phyloP scores from a whole-genome alignment of 2,888 invertebrate genomes.

The Callyntrura guangdongensis region DNA sequence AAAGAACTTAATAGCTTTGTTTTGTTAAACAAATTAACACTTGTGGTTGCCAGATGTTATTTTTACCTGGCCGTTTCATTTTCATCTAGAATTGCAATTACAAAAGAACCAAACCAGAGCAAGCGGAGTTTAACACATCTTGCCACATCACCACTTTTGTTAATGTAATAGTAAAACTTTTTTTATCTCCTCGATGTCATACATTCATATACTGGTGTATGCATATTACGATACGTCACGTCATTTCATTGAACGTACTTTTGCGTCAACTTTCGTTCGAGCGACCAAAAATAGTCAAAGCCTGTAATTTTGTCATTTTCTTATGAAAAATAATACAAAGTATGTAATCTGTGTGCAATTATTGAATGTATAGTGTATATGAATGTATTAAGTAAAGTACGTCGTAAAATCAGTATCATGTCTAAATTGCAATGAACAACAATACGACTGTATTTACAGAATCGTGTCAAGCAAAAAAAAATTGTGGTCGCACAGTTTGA shows the following conservation, averaged over 20 bases:
- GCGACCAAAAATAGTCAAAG: neutral
- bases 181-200: neutral
- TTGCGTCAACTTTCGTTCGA: neutral
- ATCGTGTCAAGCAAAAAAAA: no score
- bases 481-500: no score
- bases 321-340: no score
- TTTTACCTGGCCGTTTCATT: neutral
- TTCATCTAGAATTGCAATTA: neutral
- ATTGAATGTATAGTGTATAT: no score
- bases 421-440: no score
- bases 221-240: neutral
- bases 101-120: neutral
- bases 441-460: no score
- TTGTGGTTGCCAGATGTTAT: slow-evolving; percentile 12
- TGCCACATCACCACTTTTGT: slow-evolving; percentile 40
- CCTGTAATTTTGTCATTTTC: neutral
- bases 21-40: slow-evolving; percentile 34
- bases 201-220: neutral
- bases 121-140: neutral
- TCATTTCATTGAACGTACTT: neutral
- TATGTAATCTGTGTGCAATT: no score
- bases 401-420: no score
- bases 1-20: neutral
- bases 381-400: no score
- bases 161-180: neutral